Conservation (phyloP, 1,140 invertebrate species). For the Tetranychus cinnabarinus region DNA sequence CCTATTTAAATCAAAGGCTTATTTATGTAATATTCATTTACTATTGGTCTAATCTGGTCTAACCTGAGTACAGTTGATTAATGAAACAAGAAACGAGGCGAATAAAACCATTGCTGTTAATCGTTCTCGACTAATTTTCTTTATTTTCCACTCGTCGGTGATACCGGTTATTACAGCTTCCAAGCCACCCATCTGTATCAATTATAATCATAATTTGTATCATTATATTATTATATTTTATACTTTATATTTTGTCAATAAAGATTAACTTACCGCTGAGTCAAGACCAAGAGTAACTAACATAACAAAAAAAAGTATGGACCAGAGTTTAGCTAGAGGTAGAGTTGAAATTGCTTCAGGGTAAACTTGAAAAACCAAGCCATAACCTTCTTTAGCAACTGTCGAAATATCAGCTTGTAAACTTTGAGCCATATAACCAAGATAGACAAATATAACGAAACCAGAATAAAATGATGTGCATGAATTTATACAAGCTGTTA, state of each 20-base stretch:
- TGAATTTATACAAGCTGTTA: conserved; percentile 41
- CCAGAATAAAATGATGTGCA: conserved; percentile 76
- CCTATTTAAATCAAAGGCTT: conserved; percentile 16
- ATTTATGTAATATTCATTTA: neutral
- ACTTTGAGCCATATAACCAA: conserved; percentile 68
- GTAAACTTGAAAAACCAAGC: conserved; percentile 72
- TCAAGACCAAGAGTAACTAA: conserved; percentile 73
- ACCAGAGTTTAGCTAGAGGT: conserved; percentile 66
- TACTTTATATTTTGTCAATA: neutral
- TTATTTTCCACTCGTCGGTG: conserved; percentile 37
- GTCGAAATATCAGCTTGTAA: conserved; percentile 52
- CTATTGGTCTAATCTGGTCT: conserved; percentile 17
- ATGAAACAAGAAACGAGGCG: conserved; percentile 33
- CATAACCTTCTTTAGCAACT: conserved; percentile 62
- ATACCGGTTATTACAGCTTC: conserved; percentile 48
- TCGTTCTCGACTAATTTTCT: conserved; percentile 34
- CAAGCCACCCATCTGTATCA: conserved; percentile 46
- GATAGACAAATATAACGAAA: conserved; percentile 75
- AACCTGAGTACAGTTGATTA: conserved; percentile 49
- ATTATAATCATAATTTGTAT: neutral
- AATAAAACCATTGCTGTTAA: conserved; percentile 40
- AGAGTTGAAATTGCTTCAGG: conserved; percentile 67
- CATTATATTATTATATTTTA: no score
- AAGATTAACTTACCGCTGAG: conserved; percentile 40
- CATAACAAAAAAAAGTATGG: conserved; percentile 77